phyloP scores from a whole-genome alignment of 1,140 invertebrate species.

The Lanistes nyassanus region DNA sequence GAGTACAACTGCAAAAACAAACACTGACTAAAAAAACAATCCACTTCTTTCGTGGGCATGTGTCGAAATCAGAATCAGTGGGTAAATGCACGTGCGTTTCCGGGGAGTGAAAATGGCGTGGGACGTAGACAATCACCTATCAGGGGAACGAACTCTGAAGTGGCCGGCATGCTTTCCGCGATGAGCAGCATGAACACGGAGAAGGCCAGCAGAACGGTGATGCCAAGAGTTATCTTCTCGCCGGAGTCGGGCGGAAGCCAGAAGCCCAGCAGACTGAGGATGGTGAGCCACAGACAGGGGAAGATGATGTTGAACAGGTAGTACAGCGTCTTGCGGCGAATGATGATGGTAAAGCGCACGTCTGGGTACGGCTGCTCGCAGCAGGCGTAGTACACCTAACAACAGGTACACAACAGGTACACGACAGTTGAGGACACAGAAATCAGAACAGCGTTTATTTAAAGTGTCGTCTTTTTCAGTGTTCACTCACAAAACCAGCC shows the following conservation, averaged over 20 bases:
- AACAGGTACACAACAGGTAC: neutral
- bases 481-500: too few species aligned
- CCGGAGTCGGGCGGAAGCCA: conserved; percentile 74
- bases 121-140: too few species aligned
- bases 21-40: too few species aligned
- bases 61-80: too few species aligned
- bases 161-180: conserved; percentile 74
- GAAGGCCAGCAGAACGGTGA: conserved; percentile 74
- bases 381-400: conserved; percentile 67
- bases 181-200: conserved; percentile 75
- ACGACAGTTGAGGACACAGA: too few species aligned
- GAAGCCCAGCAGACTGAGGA: conserved; percentile 72
- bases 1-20: too few species aligned
- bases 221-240: conserved; percentile 74
- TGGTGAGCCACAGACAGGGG: conserved; percentile 74
- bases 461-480: too few species aligned
- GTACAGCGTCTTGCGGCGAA: conserved; percentile 96
- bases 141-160: conserved; percentile 73
- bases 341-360: conserved; percentile 77
- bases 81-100: too few species aligned
- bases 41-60: too few species aligned
- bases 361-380: conserved; percentile 72
- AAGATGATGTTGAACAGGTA: conserved; percentile 74
- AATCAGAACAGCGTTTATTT: too few species aligned
- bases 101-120: too few species aligned